phyloP scores from a whole-genome alignment of 2,113 vertebrate genomes.

The Percina caprodes region DNA sequence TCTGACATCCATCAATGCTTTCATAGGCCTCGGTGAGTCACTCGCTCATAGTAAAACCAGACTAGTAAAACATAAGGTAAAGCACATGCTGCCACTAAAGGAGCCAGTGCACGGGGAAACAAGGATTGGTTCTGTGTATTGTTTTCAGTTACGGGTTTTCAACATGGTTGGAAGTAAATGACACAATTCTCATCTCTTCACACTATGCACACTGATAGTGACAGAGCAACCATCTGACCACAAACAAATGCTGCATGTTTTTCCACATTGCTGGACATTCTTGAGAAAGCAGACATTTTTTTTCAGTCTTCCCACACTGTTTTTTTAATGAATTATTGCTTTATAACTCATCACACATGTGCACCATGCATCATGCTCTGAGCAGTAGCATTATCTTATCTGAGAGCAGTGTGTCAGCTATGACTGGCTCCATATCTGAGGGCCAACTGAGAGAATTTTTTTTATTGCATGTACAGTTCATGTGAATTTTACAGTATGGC shows the following conservation, averaged over 20 bases:
- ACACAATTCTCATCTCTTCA: slow-evolving; percentile 21
- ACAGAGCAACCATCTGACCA: slow-evolving; percentile 29
- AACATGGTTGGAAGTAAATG: slow-evolving; percentile 1
- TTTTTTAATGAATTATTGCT: slow-evolving; percentile 7
- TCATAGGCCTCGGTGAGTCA: slow-evolving; percentile 39
- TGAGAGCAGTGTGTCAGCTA: neutral
- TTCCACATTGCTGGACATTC: slow-evolving; percentile 7
- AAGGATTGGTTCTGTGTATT: slow-evolving; percentile 7
- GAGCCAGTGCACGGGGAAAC: neutral
- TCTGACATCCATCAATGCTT: slow-evolving; percentile 49
- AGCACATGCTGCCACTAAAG: slow-evolving; percentile 18
- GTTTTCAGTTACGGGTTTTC: slow-evolving; percentile 12
- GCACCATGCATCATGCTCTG: neutral
- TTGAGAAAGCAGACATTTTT: neutral
- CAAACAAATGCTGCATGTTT: slow-evolving; percentile 16
- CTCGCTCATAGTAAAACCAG: slow-evolving; percentile 15
- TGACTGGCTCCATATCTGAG: neutral
- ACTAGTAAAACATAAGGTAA: slow-evolving; percentile 6
- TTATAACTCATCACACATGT: neutral
- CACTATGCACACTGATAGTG: neutral
- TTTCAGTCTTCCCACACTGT: neutral
- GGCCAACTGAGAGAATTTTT: neutral
- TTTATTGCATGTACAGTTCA: slow-evolving; percentile 31
- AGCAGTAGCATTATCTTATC: slow-evolving; percentile 39
- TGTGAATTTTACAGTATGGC: neutral